Conservation (phyloP, 2,888 invertebrate genomes). For the Nomada ferruginata region DNA sequence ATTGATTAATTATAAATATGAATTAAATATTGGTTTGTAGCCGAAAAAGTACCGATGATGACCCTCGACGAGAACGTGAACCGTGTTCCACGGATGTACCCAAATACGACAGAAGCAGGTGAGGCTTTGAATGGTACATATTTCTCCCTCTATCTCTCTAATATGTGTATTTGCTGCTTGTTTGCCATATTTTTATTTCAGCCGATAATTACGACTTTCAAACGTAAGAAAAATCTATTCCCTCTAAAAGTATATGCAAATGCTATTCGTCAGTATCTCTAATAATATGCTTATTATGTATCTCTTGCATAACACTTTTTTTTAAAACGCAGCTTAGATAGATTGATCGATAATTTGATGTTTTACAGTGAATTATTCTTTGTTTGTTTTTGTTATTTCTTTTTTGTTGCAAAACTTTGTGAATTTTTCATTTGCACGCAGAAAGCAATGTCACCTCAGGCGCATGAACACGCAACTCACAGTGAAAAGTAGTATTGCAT, state of each 20-base stretch:
- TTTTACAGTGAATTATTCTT: background rate
- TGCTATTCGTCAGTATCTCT: too few relatives aligned
- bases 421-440: background rate
- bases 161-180: background rate
- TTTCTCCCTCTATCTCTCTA: background rate
- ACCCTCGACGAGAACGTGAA: conserved; percentile 83
- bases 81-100: conserved; percentile 74
- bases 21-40: conserved; percentile 72
- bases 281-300: too few relatives aligned
- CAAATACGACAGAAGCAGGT: conserved; percentile 72
- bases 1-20: conserved; percentile 38
- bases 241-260: too few relatives aligned
- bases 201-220: background rate
- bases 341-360: too few relatives aligned
- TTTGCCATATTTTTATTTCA: background rate
- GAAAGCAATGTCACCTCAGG: background rate
- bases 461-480: conserved; percentile 1
- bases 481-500: background rate
- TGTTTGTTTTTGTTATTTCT: background rate
- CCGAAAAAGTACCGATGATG: conserved; percentile 80
- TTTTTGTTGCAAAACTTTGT: too few relatives aligned
- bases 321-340: too few relatives aligned
- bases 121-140: conserved; percentile 52
- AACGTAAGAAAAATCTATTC: background rate
- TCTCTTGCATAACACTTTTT: too few relatives aligned